phyloP scores from a whole-genome alignment of 2,797 vertebrate species.

The Ctenopoma kingsleyae region DNA sequence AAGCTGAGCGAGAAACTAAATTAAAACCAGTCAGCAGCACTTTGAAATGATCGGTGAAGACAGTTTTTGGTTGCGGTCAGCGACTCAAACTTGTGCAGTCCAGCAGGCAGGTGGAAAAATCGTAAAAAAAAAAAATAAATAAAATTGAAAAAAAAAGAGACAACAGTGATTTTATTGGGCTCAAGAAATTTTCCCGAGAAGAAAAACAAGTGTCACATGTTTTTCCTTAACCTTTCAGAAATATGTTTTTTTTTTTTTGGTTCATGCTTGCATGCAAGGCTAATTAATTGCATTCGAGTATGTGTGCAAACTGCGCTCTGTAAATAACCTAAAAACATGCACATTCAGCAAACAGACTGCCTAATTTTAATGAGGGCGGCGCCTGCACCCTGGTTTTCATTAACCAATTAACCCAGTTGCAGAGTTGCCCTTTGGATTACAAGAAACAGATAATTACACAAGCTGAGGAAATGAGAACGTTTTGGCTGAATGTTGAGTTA shows the following conservation, averaged over 20 bases:
- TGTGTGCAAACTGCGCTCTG: neutral
- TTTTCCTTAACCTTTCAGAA: neutral
- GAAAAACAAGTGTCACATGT: neutral
- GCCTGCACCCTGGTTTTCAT: constrained; percentile 35
- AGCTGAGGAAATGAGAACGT: constrained; percentile 10
- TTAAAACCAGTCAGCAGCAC: constrained; percentile 20
- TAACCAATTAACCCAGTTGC: constrained; percentile 33
- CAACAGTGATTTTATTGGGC: neutral
- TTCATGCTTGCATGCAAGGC: neutral
- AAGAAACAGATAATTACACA: neutral
- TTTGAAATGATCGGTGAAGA: constrained; percentile 1
- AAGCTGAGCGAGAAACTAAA: constrained; percentile 37
- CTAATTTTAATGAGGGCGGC: constrained; percentile 1
- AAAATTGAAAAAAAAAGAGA: too few relatives aligned
- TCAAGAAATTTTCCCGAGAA: neutral
- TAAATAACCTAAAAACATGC: constrained; percentile 5
- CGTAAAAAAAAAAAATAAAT: too few relatives aligned
- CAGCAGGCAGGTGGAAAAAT: constrained; percentile 18
- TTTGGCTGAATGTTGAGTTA: neutral
- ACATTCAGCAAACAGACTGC: neutral
- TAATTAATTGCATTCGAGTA: neutral
- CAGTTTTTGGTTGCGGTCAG: neutral
- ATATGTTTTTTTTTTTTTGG: neutral
- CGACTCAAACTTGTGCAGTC: constrained; percentile 29
- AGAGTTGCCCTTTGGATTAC: constrained; percentile 25